A percentile compares a stretch with the other conserved stretches of the same genome.
Evolutionary conservation across 2,888 invertebrate genomes (phyloP).

Genomic region (Lordiphosa andalusiaca): DNA sequence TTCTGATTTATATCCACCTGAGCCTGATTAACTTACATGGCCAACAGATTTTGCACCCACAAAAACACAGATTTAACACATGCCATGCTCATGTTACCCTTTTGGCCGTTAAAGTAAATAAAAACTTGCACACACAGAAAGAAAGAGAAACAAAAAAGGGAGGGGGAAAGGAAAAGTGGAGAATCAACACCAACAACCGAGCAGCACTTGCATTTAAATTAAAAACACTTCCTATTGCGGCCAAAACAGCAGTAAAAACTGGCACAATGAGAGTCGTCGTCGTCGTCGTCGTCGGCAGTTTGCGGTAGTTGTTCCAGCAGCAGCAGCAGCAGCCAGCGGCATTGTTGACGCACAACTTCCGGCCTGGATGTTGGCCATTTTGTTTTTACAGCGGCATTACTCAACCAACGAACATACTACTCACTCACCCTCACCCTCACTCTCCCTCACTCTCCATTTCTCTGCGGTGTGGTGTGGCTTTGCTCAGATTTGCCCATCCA

Average conservation of each 20-base stretch:
- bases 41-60: too few species aligned
- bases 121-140: too few species aligned
- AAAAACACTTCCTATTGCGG: slow-evolving; percentile 60
- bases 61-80: too few species aligned
- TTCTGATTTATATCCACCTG: too few species aligned
- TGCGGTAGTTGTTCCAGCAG: slow-evolving; percentile 17
- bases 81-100: too few species aligned
- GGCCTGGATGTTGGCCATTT: slow-evolving; percentile 63
- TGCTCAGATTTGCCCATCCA: slow-evolving; percentile 15
- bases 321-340: slow-evolving; percentile 16
- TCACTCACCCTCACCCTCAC: not conserved
- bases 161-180: too few species aligned
- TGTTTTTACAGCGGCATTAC: slow-evolving; percentile 54
- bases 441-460: not conserved
- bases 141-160: too few species aligned
- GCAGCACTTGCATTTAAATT: slow-evolving; percentile 59
- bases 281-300: slow-evolving; percentile 24
- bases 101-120: too few species aligned
- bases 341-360: slow-evolving; percentile 44
- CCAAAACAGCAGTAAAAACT: slow-evolving; percentile 65
- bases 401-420: slow-evolving; percentile 5
- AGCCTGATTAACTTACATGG: too few species aligned
- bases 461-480: not conserved
- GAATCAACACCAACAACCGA: slow-evolving; percentile 2
- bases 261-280: slow-evolving; percentile 36